Evolutionary conservation across 2,888 invertebrate species (phyloP).

Genomic region (Gandaritis pyraliata): DNA sequence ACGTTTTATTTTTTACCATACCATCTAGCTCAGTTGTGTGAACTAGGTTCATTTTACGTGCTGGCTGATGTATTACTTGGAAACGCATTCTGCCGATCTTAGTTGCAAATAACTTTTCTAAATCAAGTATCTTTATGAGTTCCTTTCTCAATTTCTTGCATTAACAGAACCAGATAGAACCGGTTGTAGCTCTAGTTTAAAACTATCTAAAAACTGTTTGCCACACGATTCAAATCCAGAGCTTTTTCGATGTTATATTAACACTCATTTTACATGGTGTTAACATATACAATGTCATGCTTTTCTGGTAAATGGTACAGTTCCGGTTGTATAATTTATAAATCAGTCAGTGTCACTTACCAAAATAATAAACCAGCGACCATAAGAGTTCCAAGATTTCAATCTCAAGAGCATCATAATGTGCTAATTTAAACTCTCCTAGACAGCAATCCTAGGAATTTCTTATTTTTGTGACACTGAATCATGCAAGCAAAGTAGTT

Average conservation of each 20-base stretch:
- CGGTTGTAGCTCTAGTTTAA: neutral
- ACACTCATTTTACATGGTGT: neutral
- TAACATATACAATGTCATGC: neutral
- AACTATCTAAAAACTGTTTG: no score
- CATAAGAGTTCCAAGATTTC: conserved; percentile 2
- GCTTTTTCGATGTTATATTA: neutral
- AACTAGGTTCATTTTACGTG: conserved; percentile 8
- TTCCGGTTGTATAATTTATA: neutral
- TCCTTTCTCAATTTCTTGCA: neutral
- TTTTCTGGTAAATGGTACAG: no score
- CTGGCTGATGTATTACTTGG: neutral
- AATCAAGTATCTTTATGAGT: neutral
- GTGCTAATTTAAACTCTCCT: conserved; percentile 16
- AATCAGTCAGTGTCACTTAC: neutral
- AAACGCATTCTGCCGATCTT: neutral
- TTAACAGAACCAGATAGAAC: neutral
- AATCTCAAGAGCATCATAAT: conserved; percentile 8
- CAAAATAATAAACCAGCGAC: conserved; percentile 1
- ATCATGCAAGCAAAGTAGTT: conserved; percentile 13
- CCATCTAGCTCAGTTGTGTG: conserved; percentile 42
- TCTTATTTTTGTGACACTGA: conserved; percentile 20
- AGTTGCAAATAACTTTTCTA: neutral
- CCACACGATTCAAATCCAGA: neutral
- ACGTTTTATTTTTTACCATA: conserved; percentile 70
- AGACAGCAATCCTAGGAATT: conserved; percentile 16